Evolutionary conservation across 2,888 invertebrate species (phyloP), one percentile per base, ranked within the genome.

Genomic region (Andrena fulva): DNA sequence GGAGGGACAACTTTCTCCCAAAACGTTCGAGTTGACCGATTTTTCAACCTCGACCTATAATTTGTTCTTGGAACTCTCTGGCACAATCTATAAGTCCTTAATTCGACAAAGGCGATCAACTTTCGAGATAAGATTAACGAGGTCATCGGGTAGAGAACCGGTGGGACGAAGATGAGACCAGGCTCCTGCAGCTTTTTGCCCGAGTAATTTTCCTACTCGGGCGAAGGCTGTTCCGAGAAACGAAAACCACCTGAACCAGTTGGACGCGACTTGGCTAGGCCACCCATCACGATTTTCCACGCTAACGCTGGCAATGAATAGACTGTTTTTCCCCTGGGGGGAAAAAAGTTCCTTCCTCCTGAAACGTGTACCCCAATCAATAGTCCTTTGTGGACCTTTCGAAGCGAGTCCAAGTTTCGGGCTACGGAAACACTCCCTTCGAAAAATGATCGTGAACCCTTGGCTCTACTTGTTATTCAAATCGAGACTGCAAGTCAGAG

Each of bases 281-380:
- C 83, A 71, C 77, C 77, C 74, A 77, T 70, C 78, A 71, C 70
- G 83, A 74, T 84, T 78, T 83, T 83, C 83, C 83, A 87, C 80
- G 80, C 76, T 75, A 56, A 82, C 24, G 71, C 29, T 56, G 56
- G 75, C 66, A 72, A 35, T 69, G 29, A 54, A 72, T 52, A 20
- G 59, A 35, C 33, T 27, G n/a, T 70, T 67, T 56, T 50, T 27
- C 27, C 27, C 31, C n/a, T 60, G 52, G 16, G 56, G 29, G 27
- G 27, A 33, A 68, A 31, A 31, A 4, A 67, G 33, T 52, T 52
- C 48, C 24, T 35, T 42, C n/a, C 54, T 33, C 60, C 62, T 68
- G 4, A 31, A 66, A 70, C 73, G 8, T 48, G 48, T 54, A 66
- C 16, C 35, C 63, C 48, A 35, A 27, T 63, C 62, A 66, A 50